A percentile compares a stretch with the other conserved stretches of the same genome.
Conservation (phyloP, 2,888 invertebrate species). For the Drosophila longiperda region DNA sequence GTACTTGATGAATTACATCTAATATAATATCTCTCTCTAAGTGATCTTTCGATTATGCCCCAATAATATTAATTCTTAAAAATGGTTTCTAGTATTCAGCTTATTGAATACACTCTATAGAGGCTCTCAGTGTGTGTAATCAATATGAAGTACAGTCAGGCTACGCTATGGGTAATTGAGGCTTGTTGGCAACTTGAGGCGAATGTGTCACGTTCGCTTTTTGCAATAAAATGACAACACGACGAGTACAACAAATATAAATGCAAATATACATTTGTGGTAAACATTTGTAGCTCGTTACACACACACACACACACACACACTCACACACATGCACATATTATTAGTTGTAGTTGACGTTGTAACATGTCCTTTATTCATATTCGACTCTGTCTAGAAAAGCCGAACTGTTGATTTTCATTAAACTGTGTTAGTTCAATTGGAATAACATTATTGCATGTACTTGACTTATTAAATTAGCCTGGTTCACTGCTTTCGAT, state of each 20-base stretch:
- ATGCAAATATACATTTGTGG: slow-evolving; percentile 74
- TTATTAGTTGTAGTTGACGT: slow-evolving; percentile 38
- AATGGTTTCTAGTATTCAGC: not conserved
- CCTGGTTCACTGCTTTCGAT: slow-evolving; percentile 52
- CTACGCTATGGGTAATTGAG: not conserved
- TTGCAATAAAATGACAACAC: slow-evolving; percentile 61
- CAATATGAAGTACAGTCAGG: not conserved
- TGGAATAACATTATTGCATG: slow-evolving; percentile 65
- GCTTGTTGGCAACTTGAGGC: slow-evolving; percentile 41
- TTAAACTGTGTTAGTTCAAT: slow-evolving; percentile 69
- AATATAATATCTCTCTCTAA: not conserved
- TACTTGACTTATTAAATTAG: slow-evolving; percentile 75
- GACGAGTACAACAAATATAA: slow-evolving; percentile 64
- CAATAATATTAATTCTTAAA: not conserved
- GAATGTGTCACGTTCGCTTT: slow-evolving; percentile 70
- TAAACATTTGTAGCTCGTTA: slow-evolving; percentile 75
- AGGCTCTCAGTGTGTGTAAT: not conserved
- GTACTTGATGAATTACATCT: not conserved
- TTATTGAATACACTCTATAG: not conserved
- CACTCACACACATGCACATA: slow-evolving; percentile 12
- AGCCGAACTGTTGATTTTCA: slow-evolving; percentile 77
- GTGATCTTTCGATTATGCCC: not conserved
- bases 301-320: slow-evolving; percentile 25
- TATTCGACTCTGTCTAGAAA: slow-evolving; percentile 44
- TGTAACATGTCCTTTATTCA: slow-evolving; percentile 21